Conservation (phyloP, 2,888 invertebrate species). For the Synanthedon vespiformis region DNA sequence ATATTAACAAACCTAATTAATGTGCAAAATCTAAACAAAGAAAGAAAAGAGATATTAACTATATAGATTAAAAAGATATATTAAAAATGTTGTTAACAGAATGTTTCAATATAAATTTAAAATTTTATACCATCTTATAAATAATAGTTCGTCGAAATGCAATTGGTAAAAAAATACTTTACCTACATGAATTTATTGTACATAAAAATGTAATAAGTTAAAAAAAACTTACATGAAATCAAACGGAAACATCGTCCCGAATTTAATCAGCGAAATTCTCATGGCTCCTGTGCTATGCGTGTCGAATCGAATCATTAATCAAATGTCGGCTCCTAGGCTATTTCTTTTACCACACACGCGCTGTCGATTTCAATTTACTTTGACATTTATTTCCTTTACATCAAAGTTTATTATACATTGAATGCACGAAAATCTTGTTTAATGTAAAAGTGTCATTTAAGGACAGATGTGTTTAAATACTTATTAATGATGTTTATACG, state of each 20-base stretch:
- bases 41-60: too few relatives aligned
- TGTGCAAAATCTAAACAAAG: too few relatives aligned
- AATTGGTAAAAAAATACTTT: too few relatives aligned
- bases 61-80: too few relatives aligned
- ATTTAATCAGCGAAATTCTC: slow-evolving; percentile 35
- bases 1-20: too few relatives aligned
- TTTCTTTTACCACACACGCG: slow-evolving; percentile 24
- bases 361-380: not conserved
- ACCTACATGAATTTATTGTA: too few relatives aligned
- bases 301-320: slow-evolving; percentile 38
- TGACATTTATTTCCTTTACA: not conserved
- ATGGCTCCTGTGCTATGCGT: slow-evolving; percentile 22
- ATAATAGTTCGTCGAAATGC: too few relatives aligned
- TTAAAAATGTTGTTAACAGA: too few relatives aligned
- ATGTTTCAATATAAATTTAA: too few relatives aligned
- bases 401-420: slow-evolving; percentile 2
- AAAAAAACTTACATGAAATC: not conserved
- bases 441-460: slow-evolving; percentile 25
- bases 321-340: slow-evolving; percentile 25
- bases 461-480: slow-evolving; percentile 50
- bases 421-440: slow-evolving; percentile 24
- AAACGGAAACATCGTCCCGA: slow-evolving; percentile 7
- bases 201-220: too few relatives aligned
- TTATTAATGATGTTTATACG: slow-evolving; percentile 33
- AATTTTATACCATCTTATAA: too few relatives aligned